Base-by-base conservation (phyloP, 2,797 vertebrate species). In the Coregonus ussuriensis region DNA sequence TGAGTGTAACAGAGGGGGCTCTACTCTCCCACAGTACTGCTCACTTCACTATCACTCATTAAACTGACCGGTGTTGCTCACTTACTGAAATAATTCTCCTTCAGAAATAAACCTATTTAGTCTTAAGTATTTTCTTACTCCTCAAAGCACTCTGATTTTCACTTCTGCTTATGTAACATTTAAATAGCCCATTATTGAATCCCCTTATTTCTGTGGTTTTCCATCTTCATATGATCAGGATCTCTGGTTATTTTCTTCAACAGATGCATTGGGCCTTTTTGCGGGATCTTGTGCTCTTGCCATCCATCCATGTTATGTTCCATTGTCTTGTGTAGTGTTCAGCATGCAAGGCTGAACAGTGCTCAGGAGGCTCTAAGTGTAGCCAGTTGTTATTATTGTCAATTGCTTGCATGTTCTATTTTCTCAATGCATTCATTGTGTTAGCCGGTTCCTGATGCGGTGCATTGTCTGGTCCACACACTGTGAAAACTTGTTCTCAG, bases 401-500 rank as follows among this genome's bases (percentile, higher is more conserved):
- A 68, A 33, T 7, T 6, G 33, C 51, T 62, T 74, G 2, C 71
- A 78, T 15, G 25, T 74, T 62, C 1, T 4, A n/a, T 76, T 78
- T 72, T 51, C 21, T 53, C 37, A 1, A 21, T 56, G 67, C 59
- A 37, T 69, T 75, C 1, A 16, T 56, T 69, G 41, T 71, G 41
- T 25, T 56, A 68, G 3, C 13, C 6, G 15, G n/a, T n/a, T n/a
- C n/a, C n/a, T n/a, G n/a, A n/a, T n/a, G n/a, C n/a, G n/a, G n/a
- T n/a, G n/a, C n/a, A n/a, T n/a, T n/a, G n/a, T n/a, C n/a, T n/a
- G n/a, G 33, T 33, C 73, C 56, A 0, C 9, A 53, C 35, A 75
- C 71, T 72, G 80, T 72, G 80, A 84, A 84, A 81, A 74, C 78
- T 47, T 0, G 3, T 65, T 80, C 79, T 82, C 86, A 85, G 85